These are phyloP conservation scores for Coregonus ussuriensis DNA, from an alignment of 2,797 vertebrate species.

Conservation along the genomic window DNA sequence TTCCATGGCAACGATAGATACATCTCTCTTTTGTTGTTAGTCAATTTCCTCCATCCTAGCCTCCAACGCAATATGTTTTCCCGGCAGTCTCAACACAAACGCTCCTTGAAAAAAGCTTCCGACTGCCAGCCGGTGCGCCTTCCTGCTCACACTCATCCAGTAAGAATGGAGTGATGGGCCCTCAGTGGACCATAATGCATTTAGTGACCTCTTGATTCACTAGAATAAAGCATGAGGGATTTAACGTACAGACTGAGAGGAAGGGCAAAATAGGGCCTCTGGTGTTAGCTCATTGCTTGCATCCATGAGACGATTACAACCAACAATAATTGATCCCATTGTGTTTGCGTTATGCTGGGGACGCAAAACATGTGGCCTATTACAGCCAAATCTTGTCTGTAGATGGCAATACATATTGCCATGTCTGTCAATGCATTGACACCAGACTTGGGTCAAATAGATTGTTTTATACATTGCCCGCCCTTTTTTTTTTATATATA, in stretches of 20 bases:
- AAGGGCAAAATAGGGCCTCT: background rate
- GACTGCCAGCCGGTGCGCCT: conserved; percentile 11
- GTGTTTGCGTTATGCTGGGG: background rate
- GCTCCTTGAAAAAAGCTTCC: conserved; percentile 15
- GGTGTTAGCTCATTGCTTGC: background rate
- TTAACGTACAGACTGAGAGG: background rate
- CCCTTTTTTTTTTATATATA: background rate
- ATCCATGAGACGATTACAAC: too few species aligned
- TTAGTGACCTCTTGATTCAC: conserved; percentile 24
- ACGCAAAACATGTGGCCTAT: background rate
- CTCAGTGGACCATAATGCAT: conserved; percentile 43
- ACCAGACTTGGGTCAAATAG: background rate
- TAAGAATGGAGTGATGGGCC: conserved; percentile 20
- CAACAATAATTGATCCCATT: background rate
- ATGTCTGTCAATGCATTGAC: background rate
- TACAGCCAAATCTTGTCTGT: background rate
- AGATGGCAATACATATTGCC: background rate
- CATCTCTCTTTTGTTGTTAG: too few species aligned
- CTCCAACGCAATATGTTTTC: conserved; percentile 11
- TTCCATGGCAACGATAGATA: too few species aligned
- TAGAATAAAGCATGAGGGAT: conserved; percentile 33
- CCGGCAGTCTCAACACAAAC: conserved; percentile 23
- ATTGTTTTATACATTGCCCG: background rate
- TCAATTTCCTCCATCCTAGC: background rate
- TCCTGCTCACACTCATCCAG: conserved; percentile 26